phyloP scores from a whole-genome alignment of 2,797 vertebrate species.

The Neosilurus mollespiculum region DNA sequence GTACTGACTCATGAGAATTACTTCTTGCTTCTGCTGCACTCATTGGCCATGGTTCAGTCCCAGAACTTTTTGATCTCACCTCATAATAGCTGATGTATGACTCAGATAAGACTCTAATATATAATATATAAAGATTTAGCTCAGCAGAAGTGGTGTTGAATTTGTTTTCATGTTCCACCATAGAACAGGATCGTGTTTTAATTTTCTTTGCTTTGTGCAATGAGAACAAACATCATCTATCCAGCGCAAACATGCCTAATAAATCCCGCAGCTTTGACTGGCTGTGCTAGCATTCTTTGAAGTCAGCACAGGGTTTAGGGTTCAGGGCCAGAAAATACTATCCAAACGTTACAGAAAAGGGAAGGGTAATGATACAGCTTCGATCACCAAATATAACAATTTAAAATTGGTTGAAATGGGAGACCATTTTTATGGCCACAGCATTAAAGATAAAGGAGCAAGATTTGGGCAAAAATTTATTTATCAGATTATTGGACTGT shows the following conservation, averaged over 20 bases:
- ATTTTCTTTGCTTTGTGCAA: slow-evolving; percentile 1
- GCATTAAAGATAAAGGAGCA: neutral
- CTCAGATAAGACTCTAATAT: too few species aligned
- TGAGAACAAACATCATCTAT: slow-evolving; percentile 5
- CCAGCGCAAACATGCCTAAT: neutral
- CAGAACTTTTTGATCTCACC: too few species aligned
- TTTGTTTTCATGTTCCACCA: neutral
- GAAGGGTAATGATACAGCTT: neutral
- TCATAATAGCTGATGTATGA: too few species aligned
- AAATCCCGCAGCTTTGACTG: neutral
- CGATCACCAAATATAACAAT: neutral
- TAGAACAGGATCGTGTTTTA: neutral
- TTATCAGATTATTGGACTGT: neutral
- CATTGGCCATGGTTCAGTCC: too few species aligned
- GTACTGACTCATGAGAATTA: too few species aligned
- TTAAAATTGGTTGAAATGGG: neutral
- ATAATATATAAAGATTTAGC: neutral
- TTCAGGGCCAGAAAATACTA: neutral
- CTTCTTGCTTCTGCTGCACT: too few species aligned
- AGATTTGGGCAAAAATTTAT: neutral
- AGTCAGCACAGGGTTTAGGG: neutral
- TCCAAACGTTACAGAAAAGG: neutral
- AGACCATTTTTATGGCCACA: neutral
- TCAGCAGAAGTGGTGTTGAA: neutral
- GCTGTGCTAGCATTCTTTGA: neutral